Percentiles rank a stretch among this genome's conserved stretches.
phyloP scores from a whole-genome alignment of 2,113 vertebrate genomes.

The Corythornis madagascariensis region DNA sequence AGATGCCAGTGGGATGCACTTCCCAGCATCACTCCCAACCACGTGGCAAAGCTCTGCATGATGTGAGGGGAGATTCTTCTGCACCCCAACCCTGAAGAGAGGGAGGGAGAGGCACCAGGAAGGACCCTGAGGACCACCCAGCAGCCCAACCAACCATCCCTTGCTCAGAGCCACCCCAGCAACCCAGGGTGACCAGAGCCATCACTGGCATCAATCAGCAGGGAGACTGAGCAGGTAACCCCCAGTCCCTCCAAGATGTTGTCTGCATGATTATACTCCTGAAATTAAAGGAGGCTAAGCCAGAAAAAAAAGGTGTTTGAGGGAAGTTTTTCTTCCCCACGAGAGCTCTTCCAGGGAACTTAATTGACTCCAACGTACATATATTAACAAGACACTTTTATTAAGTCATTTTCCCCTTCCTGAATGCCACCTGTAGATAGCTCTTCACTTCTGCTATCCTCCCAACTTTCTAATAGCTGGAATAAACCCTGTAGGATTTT shows the following conservation, averaged over 20 bases:
- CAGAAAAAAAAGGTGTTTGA: neutral
- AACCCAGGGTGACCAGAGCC: neutral
- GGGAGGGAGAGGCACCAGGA: too few species aligned
- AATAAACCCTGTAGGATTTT: neutral
- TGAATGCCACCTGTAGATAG: neutral
- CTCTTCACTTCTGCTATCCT: neutral
- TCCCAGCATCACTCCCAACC: fast-evolving
- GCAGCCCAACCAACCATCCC: neutral
- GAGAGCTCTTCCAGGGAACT: neutral
- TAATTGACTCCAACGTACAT: fast-evolving
- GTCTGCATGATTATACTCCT: neutral
- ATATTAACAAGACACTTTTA: neutral
- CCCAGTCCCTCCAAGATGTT: neutral
- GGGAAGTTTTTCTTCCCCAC: neutral
- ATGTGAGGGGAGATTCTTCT: neutral
- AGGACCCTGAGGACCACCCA: neutral
- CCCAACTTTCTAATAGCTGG: neutral
- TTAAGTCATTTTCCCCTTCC: neutral
- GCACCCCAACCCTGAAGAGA: neutral
- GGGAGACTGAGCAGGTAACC: neutral
- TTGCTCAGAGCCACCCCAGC: neutral
- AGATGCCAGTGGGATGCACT: neutral
- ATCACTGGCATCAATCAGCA: neutral
- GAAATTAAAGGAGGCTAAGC: neutral
- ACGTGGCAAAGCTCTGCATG: neutral